These are phyloP conservation scores for Cactoblastis cactorum DNA, from an alignment of 2,888 invertebrate species.

Conservation along the genomic window DNA sequence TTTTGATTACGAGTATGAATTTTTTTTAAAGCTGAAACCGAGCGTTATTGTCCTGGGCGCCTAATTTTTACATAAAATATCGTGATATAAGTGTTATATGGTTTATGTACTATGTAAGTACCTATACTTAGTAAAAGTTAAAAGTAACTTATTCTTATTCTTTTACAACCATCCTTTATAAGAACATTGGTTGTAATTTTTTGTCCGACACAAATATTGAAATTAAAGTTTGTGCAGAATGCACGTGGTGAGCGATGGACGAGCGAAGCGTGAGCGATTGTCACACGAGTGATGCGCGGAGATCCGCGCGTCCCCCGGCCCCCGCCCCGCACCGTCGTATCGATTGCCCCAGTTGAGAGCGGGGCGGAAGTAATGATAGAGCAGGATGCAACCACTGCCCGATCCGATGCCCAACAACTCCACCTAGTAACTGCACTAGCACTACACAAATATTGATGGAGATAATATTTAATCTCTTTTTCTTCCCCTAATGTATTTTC, in stretches of 20 bases:
- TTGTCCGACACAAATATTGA: not conserved
- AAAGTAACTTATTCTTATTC: no score
- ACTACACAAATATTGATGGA: constrained; percentile 69
- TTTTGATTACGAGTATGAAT: no score
- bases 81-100: no score
- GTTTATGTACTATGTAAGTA: no score
- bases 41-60: no score
- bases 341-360: constrained; percentile 84
- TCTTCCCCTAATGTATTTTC: constrained; percentile 44
- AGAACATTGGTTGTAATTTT: not conserved
- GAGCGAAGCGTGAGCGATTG: constrained; percentile 62
- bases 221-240: constrained; percentile 9
- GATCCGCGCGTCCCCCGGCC: constrained; percentile 43
- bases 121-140: no score
- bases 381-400: constrained; percentile 76
- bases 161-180: no score
- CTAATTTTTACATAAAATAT: no score
- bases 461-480: constrained; percentile 67
- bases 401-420: constrained; percentile 67
- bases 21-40: no score
- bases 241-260: constrained; percentile 28
- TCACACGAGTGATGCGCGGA: constrained; percentile 74
- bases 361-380: constrained; percentile 77
- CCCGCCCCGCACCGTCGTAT: constrained; percentile 59
- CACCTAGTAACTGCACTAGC: constrained; percentile 67